These are phyloP conservation scores for Heterohyrax brucei DNA, from an alignment of 2,797 vertebrate genomes.

Conservation along the genomic window DNA sequence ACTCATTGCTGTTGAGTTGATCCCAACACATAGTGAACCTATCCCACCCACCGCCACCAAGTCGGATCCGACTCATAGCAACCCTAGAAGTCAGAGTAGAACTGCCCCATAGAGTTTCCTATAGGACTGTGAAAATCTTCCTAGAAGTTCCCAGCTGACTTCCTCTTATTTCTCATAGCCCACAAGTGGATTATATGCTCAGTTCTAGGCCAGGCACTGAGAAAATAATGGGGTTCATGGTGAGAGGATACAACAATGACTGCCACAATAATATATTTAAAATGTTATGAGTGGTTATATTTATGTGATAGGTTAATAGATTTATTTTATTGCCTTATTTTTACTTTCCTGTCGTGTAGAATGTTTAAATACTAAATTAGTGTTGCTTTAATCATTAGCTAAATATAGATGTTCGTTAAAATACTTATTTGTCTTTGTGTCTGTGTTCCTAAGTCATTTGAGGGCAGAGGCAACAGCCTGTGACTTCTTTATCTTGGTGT, in stretches of 20 bases:
- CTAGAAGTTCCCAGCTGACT: neutral
- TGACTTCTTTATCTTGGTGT: neutral
- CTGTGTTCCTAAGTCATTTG: neutral
- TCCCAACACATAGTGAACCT: too few relatives aligned
- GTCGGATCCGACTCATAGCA: too few relatives aligned
- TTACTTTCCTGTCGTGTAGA: constrained; percentile 18
- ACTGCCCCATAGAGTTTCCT: too few relatives aligned
- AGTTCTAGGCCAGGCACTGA: neutral
- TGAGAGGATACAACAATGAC: neutral
- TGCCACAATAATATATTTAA: neutral
- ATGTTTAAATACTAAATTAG: constrained; percentile 35
- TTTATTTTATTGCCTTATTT: constrained; percentile 28
- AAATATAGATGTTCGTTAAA: constrained; percentile 37
- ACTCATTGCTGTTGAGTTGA: too few relatives aligned
- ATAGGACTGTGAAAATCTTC: neutral
- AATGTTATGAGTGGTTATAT: constrained; percentile 1
- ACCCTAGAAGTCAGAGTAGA: too few relatives aligned
- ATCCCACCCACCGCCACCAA: too few relatives aligned
- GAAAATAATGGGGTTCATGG: neutral
- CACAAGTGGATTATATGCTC: neutral
- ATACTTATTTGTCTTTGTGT: neutral
- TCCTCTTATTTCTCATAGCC: neutral
- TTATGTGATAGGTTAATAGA: constrained; percentile 11
- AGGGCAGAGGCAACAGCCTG: neutral
- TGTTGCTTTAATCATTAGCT: constrained; percentile 18